Evolutionary conservation across 2,888 invertebrate genomes (phyloP), one percentile per base, ranked within the genome.

Genomic region (Diachrysia chrysitis): DNA sequence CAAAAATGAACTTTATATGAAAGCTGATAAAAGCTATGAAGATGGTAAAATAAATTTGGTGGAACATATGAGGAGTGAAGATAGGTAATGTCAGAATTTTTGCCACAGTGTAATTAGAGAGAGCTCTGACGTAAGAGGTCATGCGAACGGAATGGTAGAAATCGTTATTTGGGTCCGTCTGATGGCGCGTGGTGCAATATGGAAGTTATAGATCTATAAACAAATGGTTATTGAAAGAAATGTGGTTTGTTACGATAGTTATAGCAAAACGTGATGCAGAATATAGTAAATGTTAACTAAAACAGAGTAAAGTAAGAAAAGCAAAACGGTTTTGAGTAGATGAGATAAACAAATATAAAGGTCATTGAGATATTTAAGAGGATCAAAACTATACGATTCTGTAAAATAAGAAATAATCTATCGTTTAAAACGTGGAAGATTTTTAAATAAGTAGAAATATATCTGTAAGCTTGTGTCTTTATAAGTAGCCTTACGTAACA

Each of bases 71-170:
- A 83, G 76, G 73, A 85, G 83, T 75, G 82, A 84, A 76, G 88
- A 89, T 85, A 83, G 88, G 89, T 83, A 83, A 86, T 85, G 90
- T 90, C 89, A 89, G 82, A 88, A 91, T 92, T 93, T 92, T 92
- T 90, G 93, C 91, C 85, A 86, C 88, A 88, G 82, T 90, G 89
- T 93, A 94, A 94, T 94, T 93, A 93, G 92, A 93, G 91, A 89
- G 90, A 85, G 87, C 84, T 84, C 83, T 83, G 88, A 91, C 83
- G 89, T 87, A 88, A 89, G 92, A 85, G 94, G 94, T 94, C 94
- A 94, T 93, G 93, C 91, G 93, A 93, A 92, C 90, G 87, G 85
- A 87, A 87, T 90, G 86, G 89, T 92, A 91, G 90, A 91, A 92
- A 91, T 88, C 89, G 87, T 86, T 86, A 85, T 76, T 78, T 73